These are phyloP conservation scores for Neopipo cinnamomea DNA, from an alignment of 2,113 vertebrate species.

Conservation along the genomic window DNA sequence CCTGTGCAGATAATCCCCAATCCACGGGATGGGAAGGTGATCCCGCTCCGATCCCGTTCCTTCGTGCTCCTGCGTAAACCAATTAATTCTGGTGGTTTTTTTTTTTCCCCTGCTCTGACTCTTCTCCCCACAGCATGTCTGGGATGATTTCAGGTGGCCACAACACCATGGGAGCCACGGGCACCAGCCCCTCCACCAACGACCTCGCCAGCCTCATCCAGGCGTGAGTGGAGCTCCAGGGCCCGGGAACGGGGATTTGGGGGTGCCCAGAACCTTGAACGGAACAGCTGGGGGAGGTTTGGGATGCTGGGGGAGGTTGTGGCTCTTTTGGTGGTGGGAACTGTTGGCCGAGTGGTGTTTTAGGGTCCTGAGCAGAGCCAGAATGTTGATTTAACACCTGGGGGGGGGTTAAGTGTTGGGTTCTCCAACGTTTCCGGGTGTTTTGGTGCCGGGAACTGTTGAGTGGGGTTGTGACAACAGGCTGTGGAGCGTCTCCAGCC, in stretches of 20 bases:
- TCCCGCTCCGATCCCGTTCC: rapidly evolving
- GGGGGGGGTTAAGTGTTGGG: background rate
- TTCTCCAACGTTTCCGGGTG: background rate
- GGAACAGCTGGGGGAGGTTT: background rate
- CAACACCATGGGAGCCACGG: slow-evolving; percentile 70
- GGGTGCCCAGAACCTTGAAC: background rate
- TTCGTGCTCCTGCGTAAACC: rapidly evolving
- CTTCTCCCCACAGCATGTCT: slow-evolving; percentile 79
- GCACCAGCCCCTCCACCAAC: slow-evolving; percentile 72
- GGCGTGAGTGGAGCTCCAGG: slow-evolving; percentile 78
- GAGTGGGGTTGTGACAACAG: rapidly evolving
- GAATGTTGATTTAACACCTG: background rate
- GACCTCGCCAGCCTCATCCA: slow-evolving; percentile 94
- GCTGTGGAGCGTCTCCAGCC: background rate
- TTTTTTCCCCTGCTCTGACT: background rate
- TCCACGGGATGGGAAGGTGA: rapidly evolving
- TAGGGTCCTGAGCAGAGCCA: background rate
- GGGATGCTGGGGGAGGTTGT: background rate
- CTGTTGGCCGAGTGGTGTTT: background rate
- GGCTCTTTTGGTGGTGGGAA: background rate
- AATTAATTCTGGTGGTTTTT: background rate
- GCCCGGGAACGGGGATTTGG: background rate
- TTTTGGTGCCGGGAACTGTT: background rate
- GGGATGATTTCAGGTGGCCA: slow-evolving; percentile 93
- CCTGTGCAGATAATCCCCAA: background rate